Conservation (phyloP, 1,140 invertebrate species). For the Coenobita brevimanus region DNA sequence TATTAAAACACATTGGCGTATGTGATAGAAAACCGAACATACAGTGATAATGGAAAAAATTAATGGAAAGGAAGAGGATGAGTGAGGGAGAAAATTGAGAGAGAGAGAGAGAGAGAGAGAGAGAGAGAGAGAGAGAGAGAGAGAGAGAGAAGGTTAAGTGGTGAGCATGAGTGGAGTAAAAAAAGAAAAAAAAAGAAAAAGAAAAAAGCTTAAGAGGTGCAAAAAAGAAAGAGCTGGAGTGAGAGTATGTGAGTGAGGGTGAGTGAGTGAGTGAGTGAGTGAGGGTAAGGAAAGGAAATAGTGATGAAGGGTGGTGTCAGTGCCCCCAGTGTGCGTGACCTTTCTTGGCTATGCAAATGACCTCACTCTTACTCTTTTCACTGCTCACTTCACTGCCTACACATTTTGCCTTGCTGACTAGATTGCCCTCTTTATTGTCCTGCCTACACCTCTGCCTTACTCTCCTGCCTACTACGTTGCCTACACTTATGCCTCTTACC, state of each 20-base stretch:
- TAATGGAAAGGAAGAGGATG: neutral
- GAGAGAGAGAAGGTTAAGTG: neutral
- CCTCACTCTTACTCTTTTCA: neutral
- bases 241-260: neutral
- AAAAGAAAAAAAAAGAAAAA: no score
- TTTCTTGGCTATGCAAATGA: no score
- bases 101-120: slow-evolving; percentile 11
- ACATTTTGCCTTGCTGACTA: neutral
- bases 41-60: neutral
- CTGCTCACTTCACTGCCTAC: neutral
- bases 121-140: neutral
- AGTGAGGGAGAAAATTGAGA: neutral
- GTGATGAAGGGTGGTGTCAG: neutral
- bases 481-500: no score
- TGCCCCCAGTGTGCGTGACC: neutral
- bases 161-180: neutral
- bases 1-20: no score
- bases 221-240: neutral
- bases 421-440: neutral
- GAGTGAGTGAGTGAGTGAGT: neutral
- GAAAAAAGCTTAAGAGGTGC: no score
- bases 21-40: no score
- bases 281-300: neutral
- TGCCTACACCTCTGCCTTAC: neutral
- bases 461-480: neutral